phyloP scores from a whole-genome alignment of 23 tunicate genomes.

The Halocynthia roretzi region DNA sequence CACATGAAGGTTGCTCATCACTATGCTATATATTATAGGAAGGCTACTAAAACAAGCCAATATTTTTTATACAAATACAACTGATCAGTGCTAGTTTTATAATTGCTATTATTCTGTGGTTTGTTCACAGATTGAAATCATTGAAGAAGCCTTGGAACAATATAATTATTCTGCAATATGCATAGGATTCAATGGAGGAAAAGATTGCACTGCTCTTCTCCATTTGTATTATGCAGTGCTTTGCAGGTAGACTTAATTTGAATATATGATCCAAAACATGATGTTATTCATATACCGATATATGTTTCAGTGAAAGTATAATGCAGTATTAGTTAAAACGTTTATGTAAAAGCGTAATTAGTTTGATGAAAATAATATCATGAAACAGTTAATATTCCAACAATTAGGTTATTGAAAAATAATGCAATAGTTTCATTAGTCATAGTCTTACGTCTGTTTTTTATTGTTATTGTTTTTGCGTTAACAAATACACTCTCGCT shows the following conservation, averaged over 20 bases:
- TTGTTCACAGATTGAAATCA: conserved; percentile 20
- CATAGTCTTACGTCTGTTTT: too few species aligned
- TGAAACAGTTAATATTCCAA: too few species aligned
- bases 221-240: conserved; percentile 58
- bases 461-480: too few species aligned
- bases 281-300: too few species aligned
- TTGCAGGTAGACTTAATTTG: conserved; percentile 21
- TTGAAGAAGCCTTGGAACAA: conserved; percentile 45
- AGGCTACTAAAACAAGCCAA: not conserved
- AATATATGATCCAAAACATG: too few species aligned
- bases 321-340: not conserved
- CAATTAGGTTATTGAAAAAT: too few species aligned
- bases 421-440: too few species aligned
- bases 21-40: too few species aligned
- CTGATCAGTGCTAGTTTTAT: not conserved
- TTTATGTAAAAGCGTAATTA: too few species aligned
- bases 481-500: too few species aligned
- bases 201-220: conserved; percentile 82
- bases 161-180: conserved; percentile 41
- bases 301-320: not conserved
- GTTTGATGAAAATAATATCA: too few species aligned
- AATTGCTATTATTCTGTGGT: not conserved
- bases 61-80: not conserved
- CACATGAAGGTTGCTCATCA: too few species aligned
- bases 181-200: conserved; percentile 87